These are phyloP conservation scores for Chloropsis cyanopogon DNA, from an alignment of 2,113 vertebrate species.

Conservation along the genomic window DNA sequence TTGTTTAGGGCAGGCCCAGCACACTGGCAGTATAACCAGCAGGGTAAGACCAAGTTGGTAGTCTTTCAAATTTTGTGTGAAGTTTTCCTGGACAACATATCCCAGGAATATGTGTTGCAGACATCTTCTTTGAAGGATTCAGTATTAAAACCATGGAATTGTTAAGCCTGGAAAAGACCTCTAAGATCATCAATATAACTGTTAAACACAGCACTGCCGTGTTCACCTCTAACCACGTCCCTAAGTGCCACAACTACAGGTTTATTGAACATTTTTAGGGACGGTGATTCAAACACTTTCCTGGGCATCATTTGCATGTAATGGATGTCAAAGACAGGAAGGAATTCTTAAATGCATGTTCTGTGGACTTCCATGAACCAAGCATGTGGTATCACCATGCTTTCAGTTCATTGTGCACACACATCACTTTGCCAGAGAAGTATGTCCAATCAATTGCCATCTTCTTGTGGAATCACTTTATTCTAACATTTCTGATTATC, in stretches of 20 bases:
- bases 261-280: not conserved
- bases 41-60: not conserved
- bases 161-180: not conserved
- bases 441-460: not conserved
- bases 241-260: not conserved
- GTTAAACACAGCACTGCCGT: not conserved
- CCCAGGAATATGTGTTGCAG: not conserved
- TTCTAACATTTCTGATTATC: not conserved
- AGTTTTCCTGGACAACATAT: not conserved
- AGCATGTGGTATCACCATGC: not conserved
- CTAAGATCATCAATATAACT: not conserved
- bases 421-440: not conserved
- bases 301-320: not conserved
- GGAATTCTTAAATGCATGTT: not conserved
- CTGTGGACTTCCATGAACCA: not conserved
- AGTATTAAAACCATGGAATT: not conserved
- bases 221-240: not conserved
- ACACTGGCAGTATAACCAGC: not conserved
- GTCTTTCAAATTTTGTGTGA: not conserved
- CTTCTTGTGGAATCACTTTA: not conserved
- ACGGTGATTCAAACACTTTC: not conserved
- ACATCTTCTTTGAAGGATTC: not conserved
- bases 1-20: not conserved
- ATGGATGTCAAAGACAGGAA: not conserved
- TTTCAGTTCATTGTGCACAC: not conserved